These are phyloP conservation scores for Lagodon rhomboides DNA, from an alignment of 2,797 vertebrate genomes.

Conservation along the genomic window DNA sequence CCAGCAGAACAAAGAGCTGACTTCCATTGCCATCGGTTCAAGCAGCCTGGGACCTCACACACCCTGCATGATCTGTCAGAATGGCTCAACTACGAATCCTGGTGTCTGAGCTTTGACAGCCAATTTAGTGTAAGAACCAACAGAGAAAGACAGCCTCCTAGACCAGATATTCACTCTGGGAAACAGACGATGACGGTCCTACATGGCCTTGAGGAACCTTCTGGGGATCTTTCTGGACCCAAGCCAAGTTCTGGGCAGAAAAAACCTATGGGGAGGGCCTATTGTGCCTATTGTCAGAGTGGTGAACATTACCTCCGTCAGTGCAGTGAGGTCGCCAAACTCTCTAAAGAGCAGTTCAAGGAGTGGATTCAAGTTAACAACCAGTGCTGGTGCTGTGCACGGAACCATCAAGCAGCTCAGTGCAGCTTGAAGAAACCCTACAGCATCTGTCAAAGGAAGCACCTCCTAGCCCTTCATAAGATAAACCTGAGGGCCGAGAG, in stretches of 20 bases:
- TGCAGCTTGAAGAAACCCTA: background rate
- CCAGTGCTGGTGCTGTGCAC: background rate
- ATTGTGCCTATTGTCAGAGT: slow-evolving; percentile 9
- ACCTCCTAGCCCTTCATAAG: background rate
- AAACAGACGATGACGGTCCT: background rate
- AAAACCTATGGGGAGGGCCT: background rate
- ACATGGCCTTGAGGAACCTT: background rate
- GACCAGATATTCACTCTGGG: background rate
- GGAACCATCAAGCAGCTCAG: background rate
- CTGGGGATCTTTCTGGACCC: background rate
- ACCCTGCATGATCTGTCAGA: background rate
- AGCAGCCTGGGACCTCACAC: background rate
- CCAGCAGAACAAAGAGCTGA: background rate
- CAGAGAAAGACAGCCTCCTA: background rate
- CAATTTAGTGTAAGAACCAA: background rate
- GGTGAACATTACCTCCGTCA: background rate
- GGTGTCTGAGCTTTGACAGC: slow-evolving; percentile 5
- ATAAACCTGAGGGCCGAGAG: background rate
- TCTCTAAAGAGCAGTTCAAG: background rate
- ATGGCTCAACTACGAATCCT: background rate
- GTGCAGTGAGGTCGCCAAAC: background rate
- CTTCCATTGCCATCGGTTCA: background rate
- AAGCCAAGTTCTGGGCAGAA: background rate
- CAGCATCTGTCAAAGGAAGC: background rate
- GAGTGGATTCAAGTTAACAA: background rate